Conservation (phyloP, 2,113 vertebrate species). For the Talpa occidentalis region DNA sequence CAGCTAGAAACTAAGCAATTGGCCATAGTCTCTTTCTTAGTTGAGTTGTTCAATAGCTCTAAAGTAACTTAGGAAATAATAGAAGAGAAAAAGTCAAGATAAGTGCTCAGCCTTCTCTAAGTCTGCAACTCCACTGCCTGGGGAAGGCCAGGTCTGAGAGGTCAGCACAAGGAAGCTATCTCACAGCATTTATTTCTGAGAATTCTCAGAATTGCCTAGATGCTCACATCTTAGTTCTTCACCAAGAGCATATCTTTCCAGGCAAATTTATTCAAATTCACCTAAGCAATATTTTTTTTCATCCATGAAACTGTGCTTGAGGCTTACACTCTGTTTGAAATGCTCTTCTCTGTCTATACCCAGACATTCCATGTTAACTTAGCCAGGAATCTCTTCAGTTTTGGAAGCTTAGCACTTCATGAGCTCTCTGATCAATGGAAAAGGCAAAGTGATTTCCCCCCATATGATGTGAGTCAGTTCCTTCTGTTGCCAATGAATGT, state of each 20-base stretch:
- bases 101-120: background rate
- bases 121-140: background rate
- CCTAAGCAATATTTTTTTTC: background rate
- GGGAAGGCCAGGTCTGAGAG: background rate
- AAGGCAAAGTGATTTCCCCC: background rate
- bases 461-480: background rate
- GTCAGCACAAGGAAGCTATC: background rate
- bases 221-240: background rate
- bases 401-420: background rate
- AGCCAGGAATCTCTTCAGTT: background rate
- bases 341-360: background rate
- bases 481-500: background rate
- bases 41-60: background rate
- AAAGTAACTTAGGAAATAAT: background rate
- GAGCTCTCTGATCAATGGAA: background rate
- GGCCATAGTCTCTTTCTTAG: background rate
- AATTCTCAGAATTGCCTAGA: background rate
- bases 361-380: background rate
- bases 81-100: background rate
- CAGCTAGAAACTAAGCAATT: background rate
- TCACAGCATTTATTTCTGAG: background rate
- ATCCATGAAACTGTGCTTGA: background rate
- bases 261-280: background rate
- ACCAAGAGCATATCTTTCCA: background rate
- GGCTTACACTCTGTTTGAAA: background rate